Base-by-base conservation (phyloP, 2,888 invertebrate species). In the Polymixis lichenea region DNA sequence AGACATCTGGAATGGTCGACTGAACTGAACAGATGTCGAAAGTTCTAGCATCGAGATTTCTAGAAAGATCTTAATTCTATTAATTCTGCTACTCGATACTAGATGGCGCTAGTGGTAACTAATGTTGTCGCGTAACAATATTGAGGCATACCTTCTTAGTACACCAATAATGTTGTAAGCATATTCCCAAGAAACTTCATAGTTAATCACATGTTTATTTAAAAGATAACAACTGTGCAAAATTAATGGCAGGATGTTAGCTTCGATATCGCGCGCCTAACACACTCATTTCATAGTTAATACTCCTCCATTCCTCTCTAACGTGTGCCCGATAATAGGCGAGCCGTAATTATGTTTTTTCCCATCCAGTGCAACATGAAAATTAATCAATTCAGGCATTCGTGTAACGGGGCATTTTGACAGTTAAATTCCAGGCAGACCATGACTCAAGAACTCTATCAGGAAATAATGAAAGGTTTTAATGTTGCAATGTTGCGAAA, bases 401-500 rank as follows among this genome's bases (percentile, higher is more conserved):
- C 55, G n/a, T 77, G 73, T 85, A 85, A 82, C 83, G 70, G 85
- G n/a, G 11, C 61, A 69, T 78, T 83, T 69, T 82, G 85, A 78
- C 85, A 82, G 78, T 71, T 78, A 85, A 83, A 85, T 85, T 83
- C 85, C 83, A 49, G 82, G 65, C 38, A 73, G 6, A 49, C 55
- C 38, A 58, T 85, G 85, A 83, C 9, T 83, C 83, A 83, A n/a
- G n/a, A n/a, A n/a, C n/a, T n/a, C 38, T 64, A 81, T 68, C 61
- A 78, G 82, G 83, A 82, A 85, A 85, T 83, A 78, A 83, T 75
- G 74, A 83, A 77, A 68, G 82, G 32, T 38, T 49, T 84, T 82
- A 75, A 83, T 83, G 66, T 83, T 68, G 80, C 69, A 84, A 83
- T 84, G 72, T 87, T 82, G 75, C 73, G 84, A 80, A 86, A 85